Base-by-base conservation (phyloP, 2,113 vertebrate species). In the Epinephelus lanceolatus region DNA sequence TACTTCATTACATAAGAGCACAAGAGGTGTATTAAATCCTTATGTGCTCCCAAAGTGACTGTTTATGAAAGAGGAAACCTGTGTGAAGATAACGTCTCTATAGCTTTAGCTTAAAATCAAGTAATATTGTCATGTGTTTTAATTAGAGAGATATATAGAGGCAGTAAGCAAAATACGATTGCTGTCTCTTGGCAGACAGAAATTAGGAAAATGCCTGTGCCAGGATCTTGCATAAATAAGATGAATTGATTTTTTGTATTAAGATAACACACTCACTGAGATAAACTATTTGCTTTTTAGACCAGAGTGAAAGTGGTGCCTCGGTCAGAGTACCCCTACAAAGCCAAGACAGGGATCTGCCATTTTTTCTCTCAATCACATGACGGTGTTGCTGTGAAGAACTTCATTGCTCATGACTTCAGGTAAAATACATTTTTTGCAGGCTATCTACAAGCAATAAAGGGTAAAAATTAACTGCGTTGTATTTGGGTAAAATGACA, bases 261-360 rank as follows among this genome's bases (percentile, higher is more conserved):
- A 60, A 25, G 42, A 21, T 84, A 11, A 79, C 82, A 86, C 87
- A 1, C 79, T 71, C 78, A 66, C 42, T 56, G 52, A 91, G 85
- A 67, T 27, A 2, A 70, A 60, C 21, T 49, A 2, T 69, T 81
- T 71, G 80, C n/a, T 68, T 56, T 74, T 21, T 65, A 99, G 97
- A 97, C 95, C 19, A 92, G 94, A 83, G 91, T 96, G 68, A 97
- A 96, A 88, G 77, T 99, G 4, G 96, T 99, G 90, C 93, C 86
- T 83, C 91, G 96, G 81, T 95, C 95, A 0, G 94, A 97, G 42
- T 99, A 99, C 71, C 66, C 95, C 12, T 99, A 97, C 88, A 96
- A 96, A 93, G 97, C 95, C 81, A 86, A 94, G 52, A 95, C 92
- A 1, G 96, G 96, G 69, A 70, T 96, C 2, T 98, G 97, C 88